Percentiles rank a stretch among this genome's conserved stretches.
These are phyloP conservation scores for Scrobipalpa atriplicella DNA, from an alignment of 2,888 invertebrate genomes.

Conservation along the genomic window DNA sequence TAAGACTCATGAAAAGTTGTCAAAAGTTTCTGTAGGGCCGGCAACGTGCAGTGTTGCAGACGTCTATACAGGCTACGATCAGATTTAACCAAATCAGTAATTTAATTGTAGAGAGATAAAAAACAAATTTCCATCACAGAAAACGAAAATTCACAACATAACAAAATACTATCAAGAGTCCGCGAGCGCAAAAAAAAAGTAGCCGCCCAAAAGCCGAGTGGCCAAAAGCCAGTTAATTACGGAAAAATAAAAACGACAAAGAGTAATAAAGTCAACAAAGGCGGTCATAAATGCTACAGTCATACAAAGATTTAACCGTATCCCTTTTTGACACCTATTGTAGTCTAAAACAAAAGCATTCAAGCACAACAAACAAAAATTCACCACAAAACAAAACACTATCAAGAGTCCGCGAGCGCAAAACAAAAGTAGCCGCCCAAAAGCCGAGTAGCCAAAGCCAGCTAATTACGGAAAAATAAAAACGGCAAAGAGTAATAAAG, in stretches of 20 bases:
- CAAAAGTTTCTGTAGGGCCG: no score
- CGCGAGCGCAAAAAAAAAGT: background rate
- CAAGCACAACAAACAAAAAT: background rate
- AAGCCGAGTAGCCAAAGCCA: conserved; percentile 22
- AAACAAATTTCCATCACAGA: no score
- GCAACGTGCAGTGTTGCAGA: no score
- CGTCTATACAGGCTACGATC: no score
- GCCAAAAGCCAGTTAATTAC: background rate
- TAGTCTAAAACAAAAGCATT: no score
- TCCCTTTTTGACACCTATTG: no score
- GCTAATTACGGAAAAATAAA: conserved; percentile 51
- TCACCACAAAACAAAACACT: background rate
- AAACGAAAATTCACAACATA: background rate
- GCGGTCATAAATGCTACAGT: no score
- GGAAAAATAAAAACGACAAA: background rate
- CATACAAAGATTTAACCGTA: no score
- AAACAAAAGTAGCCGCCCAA: conserved; percentile 18
- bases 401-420: background rate
- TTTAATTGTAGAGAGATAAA: no score
- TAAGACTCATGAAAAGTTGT: background rate
- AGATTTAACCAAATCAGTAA: no score
- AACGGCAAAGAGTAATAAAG: conserved; percentile 66
- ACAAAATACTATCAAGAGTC: background rate
- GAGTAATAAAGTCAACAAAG: no score
- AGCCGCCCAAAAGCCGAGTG: background rate